Evolutionary conservation across 1,140 invertebrate species (phyloP), one percentile per base, ranked within the genome.

Genomic region (Calosoma granatense): DNA sequence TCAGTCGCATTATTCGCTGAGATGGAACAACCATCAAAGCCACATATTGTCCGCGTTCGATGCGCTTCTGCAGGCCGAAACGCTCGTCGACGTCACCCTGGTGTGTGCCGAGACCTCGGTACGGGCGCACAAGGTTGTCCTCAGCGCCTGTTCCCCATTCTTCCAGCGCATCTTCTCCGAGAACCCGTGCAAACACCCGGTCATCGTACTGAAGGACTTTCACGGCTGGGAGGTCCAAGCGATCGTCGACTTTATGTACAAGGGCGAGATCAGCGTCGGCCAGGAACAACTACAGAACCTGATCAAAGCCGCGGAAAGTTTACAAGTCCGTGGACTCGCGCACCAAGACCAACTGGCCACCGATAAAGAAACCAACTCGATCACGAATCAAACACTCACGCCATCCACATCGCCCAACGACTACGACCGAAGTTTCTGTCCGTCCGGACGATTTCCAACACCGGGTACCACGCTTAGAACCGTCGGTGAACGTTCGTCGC

Each of bases 131-230:
- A 94, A 92, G 74, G 88, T 94, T 59, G 87, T 94, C 22, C 80
- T 94, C 2, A 90, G 89, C 64, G 89, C 90, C 22, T 93, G 90
- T 79, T 92, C 89, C 68, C 89, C 90, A 1, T 92, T 92, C 67
- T 94, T 94, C 70, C 83, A 90, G 64, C 79, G 84, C 64, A 87
- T 94, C 68, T 92, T 94, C 68, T 83, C 85, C 55, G 90, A 93
- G 63, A 92, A 90, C 63, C 90, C 90, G n/a, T 94, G 90, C 77
- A 92, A 94, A 67, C 91, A 94, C 70, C 91, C 92, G 9, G 88
- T 94, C 52, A 91, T 94, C 66, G 88, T 94, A 51, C 71, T 94
- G 17, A 93, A 93, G 72, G 91, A 93, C 72, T 88, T 92, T 64
- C 80, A 82, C 64, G 86, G 85, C 56, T 87, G 88, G 80, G 90